Evolutionary conservation across 2,888 invertebrate species (phyloP).

Genomic region (Parascotia fuliginaria): DNA sequence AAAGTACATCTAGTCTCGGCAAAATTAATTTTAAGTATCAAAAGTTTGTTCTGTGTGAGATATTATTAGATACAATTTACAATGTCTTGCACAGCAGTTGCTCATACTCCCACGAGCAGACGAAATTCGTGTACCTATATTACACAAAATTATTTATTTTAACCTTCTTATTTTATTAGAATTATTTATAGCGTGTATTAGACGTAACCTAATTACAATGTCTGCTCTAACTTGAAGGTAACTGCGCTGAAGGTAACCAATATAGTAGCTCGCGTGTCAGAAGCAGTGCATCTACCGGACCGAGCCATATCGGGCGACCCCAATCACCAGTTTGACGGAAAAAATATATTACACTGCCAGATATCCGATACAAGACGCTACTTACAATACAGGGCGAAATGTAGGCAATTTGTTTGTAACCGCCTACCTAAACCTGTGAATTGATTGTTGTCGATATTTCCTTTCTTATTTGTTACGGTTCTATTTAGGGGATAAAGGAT

Average conservation of each 20-base stretch:
- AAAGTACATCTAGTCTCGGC: no score
- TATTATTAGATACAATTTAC: no score
- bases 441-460: slow-evolving; percentile 29
- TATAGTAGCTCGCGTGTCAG: slow-evolving; percentile 54
- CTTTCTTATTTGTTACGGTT: slow-evolving; percentile 11
- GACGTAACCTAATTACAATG: slow-evolving; percentile 21
- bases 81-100: no score
- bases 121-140: no score
- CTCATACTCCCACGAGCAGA: no score
- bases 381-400: slow-evolving; percentile 23
- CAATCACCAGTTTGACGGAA: slow-evolving; percentile 46
- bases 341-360: slow-evolving; percentile 44
- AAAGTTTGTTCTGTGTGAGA: no score
- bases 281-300: slow-evolving; percentile 53
- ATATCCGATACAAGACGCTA: slow-evolving; percentile 22
- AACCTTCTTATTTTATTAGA: no score
- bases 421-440: slow-evolving; percentile 28
- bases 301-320: slow-evolving; percentile 54
- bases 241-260: slow-evolving; percentile 33
- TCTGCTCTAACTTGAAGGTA: slow-evolving; percentile 21
- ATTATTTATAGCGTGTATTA: no score
- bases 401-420: slow-evolving; percentile 40
- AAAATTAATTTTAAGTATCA: no score
- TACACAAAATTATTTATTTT: background rate
- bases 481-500: slow-evolving; percentile 5